phyloP scores from a whole-genome alignment of 2,797 vertebrate genomes.

The Varecia variegata region DNA sequence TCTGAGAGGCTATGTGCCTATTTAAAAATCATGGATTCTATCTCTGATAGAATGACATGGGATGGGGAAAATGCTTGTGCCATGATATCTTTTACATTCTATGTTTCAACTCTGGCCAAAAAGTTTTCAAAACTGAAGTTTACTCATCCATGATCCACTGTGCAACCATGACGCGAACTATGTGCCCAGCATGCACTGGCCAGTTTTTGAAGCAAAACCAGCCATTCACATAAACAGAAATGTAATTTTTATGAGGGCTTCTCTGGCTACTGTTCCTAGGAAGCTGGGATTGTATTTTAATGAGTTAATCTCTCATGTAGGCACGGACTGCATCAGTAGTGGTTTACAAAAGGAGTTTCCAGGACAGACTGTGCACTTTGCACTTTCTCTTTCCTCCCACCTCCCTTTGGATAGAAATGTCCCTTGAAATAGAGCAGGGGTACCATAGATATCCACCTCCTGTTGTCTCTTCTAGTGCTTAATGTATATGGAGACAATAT shows the following conservation, averaged over 20 bases:
- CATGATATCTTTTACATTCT: neutral
- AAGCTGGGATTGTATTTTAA: slow-evolving; percentile 42
- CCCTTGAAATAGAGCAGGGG: neutral
- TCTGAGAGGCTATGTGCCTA: neutral
- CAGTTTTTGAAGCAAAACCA: slow-evolving; percentile 29
- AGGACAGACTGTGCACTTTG: neutral
- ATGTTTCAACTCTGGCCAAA: neutral
- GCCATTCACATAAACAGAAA: slow-evolving; percentile 14
- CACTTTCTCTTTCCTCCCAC: neutral
- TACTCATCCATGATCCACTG: neutral
- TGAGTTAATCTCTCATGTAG: slow-evolving; percentile 30
- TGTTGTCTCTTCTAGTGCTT: neutral
- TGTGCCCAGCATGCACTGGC: neutral
- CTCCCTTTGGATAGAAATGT: neutral
- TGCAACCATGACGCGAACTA: neutral
- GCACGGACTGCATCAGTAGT: neutral
- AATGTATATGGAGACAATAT: neutral
- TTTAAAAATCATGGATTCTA: slow-evolving; percentile 9
- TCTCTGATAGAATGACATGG: neutral
- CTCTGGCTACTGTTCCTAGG: slow-evolving; percentile 12
- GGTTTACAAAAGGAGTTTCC: slow-evolving; percentile 21
- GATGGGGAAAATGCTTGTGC: neutral
- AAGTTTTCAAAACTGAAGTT: neutral
- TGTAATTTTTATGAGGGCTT: slow-evolving; percentile 27
- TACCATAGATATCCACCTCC: neutral